These are phyloP conservation scores for Callospermophilus lateralis DNA, from an alignment of 2,113 vertebrate species.

Conservation along the genomic window DNA sequence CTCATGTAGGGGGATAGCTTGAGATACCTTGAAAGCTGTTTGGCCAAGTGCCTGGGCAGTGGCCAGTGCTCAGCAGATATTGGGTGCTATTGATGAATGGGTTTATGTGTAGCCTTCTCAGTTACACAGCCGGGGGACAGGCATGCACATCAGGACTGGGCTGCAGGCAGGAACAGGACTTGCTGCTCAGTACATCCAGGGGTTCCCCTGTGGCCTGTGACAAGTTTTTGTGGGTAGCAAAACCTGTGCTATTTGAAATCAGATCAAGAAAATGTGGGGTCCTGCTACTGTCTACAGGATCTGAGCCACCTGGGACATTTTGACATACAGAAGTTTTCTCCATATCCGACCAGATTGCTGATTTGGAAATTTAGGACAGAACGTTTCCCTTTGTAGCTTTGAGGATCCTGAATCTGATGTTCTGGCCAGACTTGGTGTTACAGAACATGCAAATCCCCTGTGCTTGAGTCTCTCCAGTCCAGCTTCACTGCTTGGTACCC, in stretches of 20 bases:
- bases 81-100: accelerated
- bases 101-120: accelerated
- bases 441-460: neutral
- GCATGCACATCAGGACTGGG: accelerated
- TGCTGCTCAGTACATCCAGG: accelerated
- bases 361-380: no score
- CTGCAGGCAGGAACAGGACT: accelerated
- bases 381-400: accelerated
- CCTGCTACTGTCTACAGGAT: accelerated
- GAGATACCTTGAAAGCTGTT: accelerated
- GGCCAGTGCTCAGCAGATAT: accelerated
- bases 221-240: neutral
- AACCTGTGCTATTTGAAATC: neutral
- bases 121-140: accelerated
- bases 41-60: neutral
- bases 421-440: accelerated
- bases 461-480: neutral
- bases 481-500: neutral
- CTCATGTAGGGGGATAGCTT: accelerated
- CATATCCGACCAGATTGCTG: neutral
- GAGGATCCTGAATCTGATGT: neutral
- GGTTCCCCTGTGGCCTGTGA: accelerated
- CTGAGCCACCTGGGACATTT: neutral
- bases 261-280: neutral
- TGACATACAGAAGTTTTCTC: neutral